These are phyloP conservation scores for Sciurus niger DNA, from an alignment of 2,113 vertebrate genomes.

Conservation along the genomic window DNA sequence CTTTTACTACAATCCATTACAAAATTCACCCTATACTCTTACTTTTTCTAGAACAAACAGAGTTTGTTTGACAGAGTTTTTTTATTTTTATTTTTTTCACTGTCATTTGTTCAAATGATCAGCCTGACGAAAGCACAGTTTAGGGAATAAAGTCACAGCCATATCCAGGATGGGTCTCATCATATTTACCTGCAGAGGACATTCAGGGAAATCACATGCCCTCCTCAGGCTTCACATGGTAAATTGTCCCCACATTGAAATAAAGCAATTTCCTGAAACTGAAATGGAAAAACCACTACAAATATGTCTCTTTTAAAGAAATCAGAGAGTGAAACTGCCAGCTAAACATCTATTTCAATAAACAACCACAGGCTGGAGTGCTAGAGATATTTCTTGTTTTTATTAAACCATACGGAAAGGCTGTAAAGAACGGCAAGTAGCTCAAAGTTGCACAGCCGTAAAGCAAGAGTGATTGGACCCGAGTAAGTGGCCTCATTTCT, in stretches of 20 bases:
- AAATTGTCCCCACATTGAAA: neutral
- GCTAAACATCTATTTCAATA: conserved; percentile 40
- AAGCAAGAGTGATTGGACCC: neutral
- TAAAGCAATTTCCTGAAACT: conserved; percentile 37
- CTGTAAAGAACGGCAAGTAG: neutral
- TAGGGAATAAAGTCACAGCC: conserved; percentile 57
- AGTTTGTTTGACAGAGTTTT: conserved; percentile 42
- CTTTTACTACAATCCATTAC: neutral
- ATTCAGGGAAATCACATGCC: neutral
- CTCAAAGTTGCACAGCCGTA: neutral
- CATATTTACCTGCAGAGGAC: neutral
- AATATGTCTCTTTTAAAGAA: conserved; percentile 64
- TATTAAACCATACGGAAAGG: conserved; percentile 59
- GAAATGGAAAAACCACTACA: conserved; percentile 37
- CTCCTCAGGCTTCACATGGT: neutral
- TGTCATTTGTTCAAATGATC: conserved; percentile 53
- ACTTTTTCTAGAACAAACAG: conserved; percentile 39
- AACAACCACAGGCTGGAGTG: neutral
- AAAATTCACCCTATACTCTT: neutral
- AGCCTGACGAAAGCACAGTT: conserved; percentile 51
- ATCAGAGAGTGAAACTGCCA: conserved; percentile 5
- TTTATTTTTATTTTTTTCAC: neutral
- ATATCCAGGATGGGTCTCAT: neutral
- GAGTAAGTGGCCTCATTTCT: neutral
- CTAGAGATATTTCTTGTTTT: neutral